Percentiles rank a stretch among this genome's conserved stretches.
Conservation (phyloP, 2,888 invertebrate species). For the Agonopterix arenella region DNA sequence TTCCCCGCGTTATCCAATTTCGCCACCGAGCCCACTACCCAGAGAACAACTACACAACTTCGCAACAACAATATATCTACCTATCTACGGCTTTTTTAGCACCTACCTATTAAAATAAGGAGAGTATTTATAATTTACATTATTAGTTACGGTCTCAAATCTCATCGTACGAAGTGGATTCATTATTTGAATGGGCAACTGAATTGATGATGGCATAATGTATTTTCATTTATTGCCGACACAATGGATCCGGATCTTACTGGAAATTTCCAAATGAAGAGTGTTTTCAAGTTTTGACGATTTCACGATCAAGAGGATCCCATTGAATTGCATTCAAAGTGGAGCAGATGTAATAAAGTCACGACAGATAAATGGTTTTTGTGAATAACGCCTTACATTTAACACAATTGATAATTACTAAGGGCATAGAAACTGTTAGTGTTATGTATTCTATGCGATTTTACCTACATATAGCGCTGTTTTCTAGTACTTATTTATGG, state of each 20-base stretch:
- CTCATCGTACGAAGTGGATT: constrained; percentile 10
- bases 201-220: constrained; percentile 15
- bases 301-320: constrained; percentile 13
- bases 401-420: neutral
- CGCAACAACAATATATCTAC: too few species aligned
- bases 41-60: too few species aligned
- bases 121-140: too few species aligned
- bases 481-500: too few species aligned
- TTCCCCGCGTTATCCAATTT: too few species aligned
- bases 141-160: too few species aligned
- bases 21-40: too few species aligned
- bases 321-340: neutral
- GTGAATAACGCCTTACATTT: neutral
- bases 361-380: neutral
- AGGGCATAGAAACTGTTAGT: neutral
- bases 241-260: constrained; percentile 9
- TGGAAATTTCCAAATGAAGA: constrained; percentile 30
- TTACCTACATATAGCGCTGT: too few species aligned
- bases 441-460: neutral
- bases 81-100: too few species aligned
- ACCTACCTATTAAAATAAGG: too few species aligned
- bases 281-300: constrained; percentile 26
- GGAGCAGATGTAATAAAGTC: neutral
- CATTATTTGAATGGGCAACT: constrained; percentile 28
- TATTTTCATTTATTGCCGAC: constrained; percentile 23